Evolutionary conservation across 2,888 invertebrate genomes (phyloP), one percentile per base, ranked within the genome.

Genomic region (Heteropelma amictum): DNA sequence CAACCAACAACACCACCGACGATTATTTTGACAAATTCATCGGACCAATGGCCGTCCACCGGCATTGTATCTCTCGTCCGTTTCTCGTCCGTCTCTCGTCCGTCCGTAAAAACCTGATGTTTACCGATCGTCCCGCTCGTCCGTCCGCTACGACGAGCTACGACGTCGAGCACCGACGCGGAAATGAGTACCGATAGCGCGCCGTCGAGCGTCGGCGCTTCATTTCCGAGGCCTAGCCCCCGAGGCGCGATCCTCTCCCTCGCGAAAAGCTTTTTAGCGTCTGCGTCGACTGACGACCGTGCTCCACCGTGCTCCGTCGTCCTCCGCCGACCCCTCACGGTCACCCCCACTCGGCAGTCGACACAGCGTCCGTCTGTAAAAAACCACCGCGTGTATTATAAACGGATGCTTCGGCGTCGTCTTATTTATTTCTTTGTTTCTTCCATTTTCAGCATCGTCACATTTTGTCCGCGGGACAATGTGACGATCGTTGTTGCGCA

Each of bases 211-310:
- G 61, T 56, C 1, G 42, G 19, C 38, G 60, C 45, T 49, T 67
- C 12, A 8, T 19, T 42, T 35, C 10, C 19, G 38, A 51, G 51
- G 56, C 47, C 61, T 63, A n/a, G n/a, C n/a, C n/a, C n/a, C n/a
- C n/a, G n/a, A n/a, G n/a, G n/a, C n/a, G n/a, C n/a, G n/a, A n/a
- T 60, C 19, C 68, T 35, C 2, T n/a, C 28, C 23, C 72, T 47
- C 60, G 45, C 73, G 64, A 61, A n/a, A 56, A 63, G 61, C 68
- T 49, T 67, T 67, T 63, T 54, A 21, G 70, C 74, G 69, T 60
- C 64, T 64, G 70, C 75, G 75, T 61, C 60, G 65, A 49, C 12
- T 38, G 12, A 14, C 38, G 12, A 14, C 5, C 1, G n/a, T 8
- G 3, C 33, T n/a, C 12, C 12, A 12, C n/a, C 30, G 30, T n/a